A percentile compares a stretch with the other conserved stretches of the same genome.
Evolutionary conservation across 2,888 invertebrate species (phyloP).

Genomic region (Lasioglossum pauxillum): DNA sequence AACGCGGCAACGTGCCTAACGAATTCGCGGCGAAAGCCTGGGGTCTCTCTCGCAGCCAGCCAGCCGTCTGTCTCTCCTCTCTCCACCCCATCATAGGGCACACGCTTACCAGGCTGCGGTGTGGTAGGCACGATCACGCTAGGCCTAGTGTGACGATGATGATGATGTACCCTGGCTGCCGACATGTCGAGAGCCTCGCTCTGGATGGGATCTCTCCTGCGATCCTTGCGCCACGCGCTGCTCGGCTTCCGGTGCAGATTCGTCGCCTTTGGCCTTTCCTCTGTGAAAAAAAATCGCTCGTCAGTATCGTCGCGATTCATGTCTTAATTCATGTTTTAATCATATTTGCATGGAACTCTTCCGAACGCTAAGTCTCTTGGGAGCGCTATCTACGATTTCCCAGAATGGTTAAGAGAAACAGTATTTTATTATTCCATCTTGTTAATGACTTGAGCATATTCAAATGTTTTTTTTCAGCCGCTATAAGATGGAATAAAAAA

Average conservation of each 20-base stretch:
- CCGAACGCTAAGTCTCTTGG: too few relatives aligned
- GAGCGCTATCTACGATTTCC: too few relatives aligned
- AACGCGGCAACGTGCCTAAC: slow-evolving; percentile 52
- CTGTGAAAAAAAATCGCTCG: slow-evolving; percentile 63
- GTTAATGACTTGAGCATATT: too few relatives aligned
- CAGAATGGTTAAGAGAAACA: too few relatives aligned
- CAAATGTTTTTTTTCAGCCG: too few relatives aligned
- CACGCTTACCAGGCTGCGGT: slow-evolving; percentile 77
- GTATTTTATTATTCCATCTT: too few relatives aligned
- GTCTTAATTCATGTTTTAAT: too few relatives aligned
- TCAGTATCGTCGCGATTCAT: background rate
- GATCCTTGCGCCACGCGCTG: slow-evolving; percentile 82
- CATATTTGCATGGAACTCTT: too few relatives aligned
- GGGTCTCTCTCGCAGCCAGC: slow-evolving; percentile 9
- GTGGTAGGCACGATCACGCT: slow-evolving; percentile 83
- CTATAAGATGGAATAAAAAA: too few relatives aligned
- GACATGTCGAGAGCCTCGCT: slow-evolving; percentile 84
- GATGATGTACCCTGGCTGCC: slow-evolving; percentile 79
- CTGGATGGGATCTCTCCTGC: slow-evolving; percentile 83
- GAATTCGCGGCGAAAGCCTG: slow-evolving; percentile 35
- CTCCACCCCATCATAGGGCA: background rate
- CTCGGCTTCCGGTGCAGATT: slow-evolving; percentile 82
- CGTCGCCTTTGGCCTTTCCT: slow-evolving; percentile 81
- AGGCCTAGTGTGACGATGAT: slow-evolving; percentile 79
- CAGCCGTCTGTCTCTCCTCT: slow-evolving; percentile 4